Conservation (phyloP, 2,888 invertebrate species). For the Andrena flavipes region DNA sequence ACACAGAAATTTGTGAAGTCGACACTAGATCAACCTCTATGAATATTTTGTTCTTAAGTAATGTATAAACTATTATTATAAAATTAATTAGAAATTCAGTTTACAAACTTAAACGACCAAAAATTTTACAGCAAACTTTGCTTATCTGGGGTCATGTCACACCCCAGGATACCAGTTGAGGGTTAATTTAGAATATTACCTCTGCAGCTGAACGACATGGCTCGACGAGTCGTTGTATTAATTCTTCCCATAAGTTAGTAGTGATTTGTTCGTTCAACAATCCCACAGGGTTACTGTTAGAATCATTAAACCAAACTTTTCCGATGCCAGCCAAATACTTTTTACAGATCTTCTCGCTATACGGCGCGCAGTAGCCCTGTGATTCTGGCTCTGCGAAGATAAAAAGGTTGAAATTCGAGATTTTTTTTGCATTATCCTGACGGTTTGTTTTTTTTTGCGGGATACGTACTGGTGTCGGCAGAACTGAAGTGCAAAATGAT, state of each 20-base stretch:
- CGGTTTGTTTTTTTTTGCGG: background rate
- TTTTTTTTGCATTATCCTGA: background rate
- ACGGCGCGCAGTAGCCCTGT: slow-evolving; percentile 93
- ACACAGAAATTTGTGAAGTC: too few species aligned
- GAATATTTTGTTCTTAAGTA: too few species aligned
- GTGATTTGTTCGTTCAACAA: slow-evolving; percentile 95
- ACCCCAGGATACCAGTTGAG: too few species aligned
- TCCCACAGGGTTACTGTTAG: slow-evolving; percentile 88
- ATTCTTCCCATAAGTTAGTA: slow-evolving; percentile 93
- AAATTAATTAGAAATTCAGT: too few species aligned
- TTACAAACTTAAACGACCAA: too few species aligned
- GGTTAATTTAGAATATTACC: slow-evolving; percentile 81
- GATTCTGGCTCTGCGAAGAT: slow-evolving; percentile 62
- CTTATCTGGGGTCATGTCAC: too few species aligned
- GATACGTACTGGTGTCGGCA: slow-evolving; percentile 67
- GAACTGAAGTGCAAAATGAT: slow-evolving; percentile 65
- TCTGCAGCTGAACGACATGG: slow-evolving; percentile 95
- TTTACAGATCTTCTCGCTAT: slow-evolving; percentile 93
- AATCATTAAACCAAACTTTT: slow-evolving; percentile 91
- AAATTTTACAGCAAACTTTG: background rate
- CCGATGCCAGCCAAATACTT: slow-evolving; percentile 88
- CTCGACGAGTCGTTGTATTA: slow-evolving; percentile 92
- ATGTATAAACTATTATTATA: too few species aligned
- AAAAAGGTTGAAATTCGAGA: background rate
- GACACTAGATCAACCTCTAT: too few species aligned